phyloP scores from a whole-genome alignment of 2,113 vertebrate genomes.

The Ovibos moschatus region DNA sequence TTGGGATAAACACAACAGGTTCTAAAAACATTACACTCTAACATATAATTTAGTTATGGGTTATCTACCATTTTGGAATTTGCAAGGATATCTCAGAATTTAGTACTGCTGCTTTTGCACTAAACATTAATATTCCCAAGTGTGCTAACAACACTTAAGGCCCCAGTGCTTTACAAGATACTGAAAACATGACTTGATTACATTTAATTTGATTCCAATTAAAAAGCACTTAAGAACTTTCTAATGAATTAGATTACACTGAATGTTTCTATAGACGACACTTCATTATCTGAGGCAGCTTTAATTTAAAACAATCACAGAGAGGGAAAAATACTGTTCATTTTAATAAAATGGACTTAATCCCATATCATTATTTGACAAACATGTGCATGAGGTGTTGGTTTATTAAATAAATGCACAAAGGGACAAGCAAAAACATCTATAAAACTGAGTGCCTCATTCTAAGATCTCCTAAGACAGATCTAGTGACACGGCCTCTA shows the following conservation, averaged over 20 bases:
- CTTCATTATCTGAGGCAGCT: constrained; percentile 60
- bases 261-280: constrained; percentile 62
- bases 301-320: constrained; percentile 64
- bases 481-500: background rate
- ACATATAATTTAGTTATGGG: background rate
- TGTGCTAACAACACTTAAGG: constrained; percentile 39
- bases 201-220: constrained; percentile 74
- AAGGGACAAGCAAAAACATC: background rate
- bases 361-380: constrained; percentile 35
- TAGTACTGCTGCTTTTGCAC: constrained; percentile 21
- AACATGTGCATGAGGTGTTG: background rate
- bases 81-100: background rate
- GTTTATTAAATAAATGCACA: constrained; percentile 43
- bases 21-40: background rate
- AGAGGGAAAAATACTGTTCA: constrained; percentile 55
- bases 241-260: constrained; percentile 62
- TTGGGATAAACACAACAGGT: background rate
- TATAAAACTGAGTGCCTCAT: background rate
- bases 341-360: constrained; percentile 58
- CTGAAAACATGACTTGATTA: constrained; percentile 70
- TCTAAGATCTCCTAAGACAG: background rate
- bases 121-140: constrained; percentile 53
- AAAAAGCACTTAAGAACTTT: constrained; percentile 70
- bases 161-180: constrained; percentile 55
- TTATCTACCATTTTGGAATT: background rate